A percentile compares a stretch with the other conserved stretches of the same genome.
phyloP scores from a whole-genome alignment of 2,797 vertebrate species.

The Sebastes diaconus region DNA sequence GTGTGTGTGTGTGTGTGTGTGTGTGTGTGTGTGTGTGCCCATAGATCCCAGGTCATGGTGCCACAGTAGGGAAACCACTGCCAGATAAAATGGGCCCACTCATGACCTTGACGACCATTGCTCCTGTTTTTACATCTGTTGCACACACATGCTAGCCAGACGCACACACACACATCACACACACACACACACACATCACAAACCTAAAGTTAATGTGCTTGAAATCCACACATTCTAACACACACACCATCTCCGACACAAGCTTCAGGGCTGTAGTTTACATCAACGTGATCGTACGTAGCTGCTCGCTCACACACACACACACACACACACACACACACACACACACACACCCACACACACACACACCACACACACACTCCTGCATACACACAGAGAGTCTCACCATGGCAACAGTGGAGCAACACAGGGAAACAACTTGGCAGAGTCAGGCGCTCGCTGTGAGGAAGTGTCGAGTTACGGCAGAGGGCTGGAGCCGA shows the following conservation, averaged over 20 bases:
- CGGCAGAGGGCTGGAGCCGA: constrained; percentile 67
- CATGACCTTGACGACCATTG: constrained; percentile 80
- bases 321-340: constrained; percentile 56
- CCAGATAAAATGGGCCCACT: constrained; percentile 62
- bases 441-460: constrained; percentile 82
- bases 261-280: constrained; percentile 61
- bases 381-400: constrained; percentile 74
- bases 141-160: constrained; percentile 28
- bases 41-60: constrained; percentile 56
- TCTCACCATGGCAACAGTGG: constrained; percentile 92
- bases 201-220: constrained; percentile 26
- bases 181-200: neutral
- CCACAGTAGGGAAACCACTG: constrained; percentile 62
- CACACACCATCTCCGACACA: constrained; percentile 41
- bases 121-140: constrained; percentile 68
- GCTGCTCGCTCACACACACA: constrained; percentile 27
- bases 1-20: constrained; percentile 40
- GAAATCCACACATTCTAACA: constrained; percentile 38
- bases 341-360: constrained; percentile 42
- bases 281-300: constrained; percentile 53
- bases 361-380: constrained; percentile 31
- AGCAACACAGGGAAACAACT: constrained; percentile 94
- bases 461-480: constrained; percentile 86
- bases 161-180: neutral
- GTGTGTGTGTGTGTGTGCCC: constrained; percentile 9